Conservation (phyloP, 2,797 vertebrate genomes). For the Tragelaphus eurycerus region DNA sequence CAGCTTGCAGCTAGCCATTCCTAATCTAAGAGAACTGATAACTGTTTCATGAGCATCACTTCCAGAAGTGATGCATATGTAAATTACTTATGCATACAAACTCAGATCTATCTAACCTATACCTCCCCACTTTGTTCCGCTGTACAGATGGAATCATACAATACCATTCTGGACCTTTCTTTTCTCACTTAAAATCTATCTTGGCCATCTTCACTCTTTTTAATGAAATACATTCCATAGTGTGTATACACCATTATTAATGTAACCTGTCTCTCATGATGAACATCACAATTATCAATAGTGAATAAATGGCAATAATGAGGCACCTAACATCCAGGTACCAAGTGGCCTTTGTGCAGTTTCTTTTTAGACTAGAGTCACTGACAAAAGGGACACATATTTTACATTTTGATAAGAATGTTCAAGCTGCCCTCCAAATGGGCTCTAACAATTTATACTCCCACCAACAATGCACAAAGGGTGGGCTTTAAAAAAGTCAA, state of each 20-base stretch:
- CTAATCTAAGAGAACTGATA: not conserved
- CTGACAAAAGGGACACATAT: not conserved
- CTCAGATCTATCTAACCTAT: not conserved
- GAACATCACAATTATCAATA: not conserved
- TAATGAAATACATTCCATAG: constrained; percentile 1
- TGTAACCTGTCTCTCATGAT: not conserved
- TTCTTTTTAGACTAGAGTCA: constrained; percentile 37
- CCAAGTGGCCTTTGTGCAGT: not conserved
- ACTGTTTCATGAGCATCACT: not conserved
- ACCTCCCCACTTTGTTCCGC: not conserved
- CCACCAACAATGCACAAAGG: not conserved
- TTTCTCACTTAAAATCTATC: constrained; percentile 7
- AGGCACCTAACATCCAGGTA: not conserved
- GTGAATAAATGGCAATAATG: not conserved
- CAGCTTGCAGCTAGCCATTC: not conserved
- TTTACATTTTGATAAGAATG: constrained; percentile 16
- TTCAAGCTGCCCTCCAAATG: not conserved
- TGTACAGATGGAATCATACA: not conserved
- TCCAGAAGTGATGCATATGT: not conserved
- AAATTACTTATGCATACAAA: not conserved
- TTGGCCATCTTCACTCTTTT: not conserved
- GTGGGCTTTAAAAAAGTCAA: not conserved
- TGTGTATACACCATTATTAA: constrained; percentile 2
- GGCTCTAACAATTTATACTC: constrained; percentile 9
- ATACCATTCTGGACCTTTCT: not conserved